Evolutionary conservation across 2,113 vertebrate genomes (phyloP).

Genomic region (Electrona antarctica): DNA sequence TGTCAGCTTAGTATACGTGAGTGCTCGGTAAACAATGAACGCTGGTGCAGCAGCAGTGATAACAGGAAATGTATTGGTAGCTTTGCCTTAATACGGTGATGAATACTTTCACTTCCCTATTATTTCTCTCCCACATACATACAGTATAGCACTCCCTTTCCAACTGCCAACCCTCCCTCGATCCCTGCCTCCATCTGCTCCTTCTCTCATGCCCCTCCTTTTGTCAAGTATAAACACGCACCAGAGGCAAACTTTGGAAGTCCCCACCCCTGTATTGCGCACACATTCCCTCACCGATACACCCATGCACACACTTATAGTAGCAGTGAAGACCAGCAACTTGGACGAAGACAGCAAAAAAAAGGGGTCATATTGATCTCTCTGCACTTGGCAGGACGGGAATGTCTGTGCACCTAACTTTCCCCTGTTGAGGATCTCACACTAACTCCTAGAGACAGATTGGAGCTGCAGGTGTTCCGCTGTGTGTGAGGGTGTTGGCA

Average conservation of each 20-base stretch:
- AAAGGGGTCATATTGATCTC: background rate
- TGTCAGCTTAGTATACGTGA: background rate
- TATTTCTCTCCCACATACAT: background rate
- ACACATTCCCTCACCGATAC: slow-evolving; percentile 12
- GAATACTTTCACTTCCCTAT: slow-evolving; percentile 30
- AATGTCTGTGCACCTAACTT: slow-evolving; percentile 7
- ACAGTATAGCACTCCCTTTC: background rate
- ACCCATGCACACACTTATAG: slow-evolving; percentile 32
- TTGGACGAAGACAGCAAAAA: slow-evolving; percentile 3
- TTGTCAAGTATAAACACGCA: slow-evolving; percentile 74
- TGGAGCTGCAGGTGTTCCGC: background rate
- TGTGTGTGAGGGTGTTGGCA: slow-evolving; percentile 11
- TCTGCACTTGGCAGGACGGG: slow-evolving; percentile 1
- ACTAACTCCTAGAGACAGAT: background rate
- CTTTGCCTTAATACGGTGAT: slow-evolving; percentile 49
- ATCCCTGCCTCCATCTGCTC: slow-evolving; percentile 23
- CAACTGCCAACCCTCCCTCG: slow-evolving; percentile 31
- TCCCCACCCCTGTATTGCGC: slow-evolving; percentile 53
- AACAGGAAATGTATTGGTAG: slow-evolving; percentile 58
- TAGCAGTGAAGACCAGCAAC: slow-evolving; percentile 28
- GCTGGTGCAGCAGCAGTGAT: background rate
- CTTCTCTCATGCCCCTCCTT: slow-evolving; percentile 58
- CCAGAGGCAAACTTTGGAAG: slow-evolving; percentile 55
- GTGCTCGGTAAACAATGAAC: background rate
- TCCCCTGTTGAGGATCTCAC: background rate